Base-by-base conservation (phyloP, 2,888 invertebrate genomes). In the Euplagia quadripunctaria region DNA sequence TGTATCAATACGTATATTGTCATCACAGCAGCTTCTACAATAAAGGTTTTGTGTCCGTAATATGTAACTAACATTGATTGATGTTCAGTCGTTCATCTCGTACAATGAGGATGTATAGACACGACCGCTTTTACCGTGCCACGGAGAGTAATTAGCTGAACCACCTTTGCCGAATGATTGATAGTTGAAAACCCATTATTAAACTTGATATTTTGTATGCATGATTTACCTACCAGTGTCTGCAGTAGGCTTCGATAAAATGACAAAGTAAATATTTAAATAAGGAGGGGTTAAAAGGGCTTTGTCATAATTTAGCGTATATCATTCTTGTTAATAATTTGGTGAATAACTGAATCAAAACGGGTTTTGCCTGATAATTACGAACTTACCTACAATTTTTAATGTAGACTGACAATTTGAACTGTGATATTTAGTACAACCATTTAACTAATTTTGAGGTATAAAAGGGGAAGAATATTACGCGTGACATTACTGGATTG, bases 41-140 rank as follows among this genome's bases (percentile, higher is more conserved):
- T 82, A 83, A 77, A 83, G 75, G 78, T 74, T 65, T 63, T 75
- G 67, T 79, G 75, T 74, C 73, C 67, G 76, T 82, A 78, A 79
- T 77, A 73, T 83, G 85, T 82, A 85, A 85, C 85, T 86, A 86
- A 87, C 88, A 86, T 86, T 90, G 90, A 90, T 90, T 88, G 88
- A 89, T 90, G 87, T 83, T 82, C 80, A 79, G 81, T 80, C 87
- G 89, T 89, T 88, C 88, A 87, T 90, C 87, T 86, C 82, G 72
- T 75, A 82, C 78, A 82, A 83, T 75, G 79, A 76, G 80, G 82
- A 85, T 85, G 83, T 85, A 87, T 82, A 80, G 78, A 79, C 80
- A 79, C 81, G 75, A 79, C 75, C 81, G 87, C 86, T 87, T 87
- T 85, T 86, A 87, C 80, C 84, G 83, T 82, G 79, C 80, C 69